phyloP scores from a whole-genome alignment of 2,113 vertebrate genomes.

The Gila orcuttii region DNA sequence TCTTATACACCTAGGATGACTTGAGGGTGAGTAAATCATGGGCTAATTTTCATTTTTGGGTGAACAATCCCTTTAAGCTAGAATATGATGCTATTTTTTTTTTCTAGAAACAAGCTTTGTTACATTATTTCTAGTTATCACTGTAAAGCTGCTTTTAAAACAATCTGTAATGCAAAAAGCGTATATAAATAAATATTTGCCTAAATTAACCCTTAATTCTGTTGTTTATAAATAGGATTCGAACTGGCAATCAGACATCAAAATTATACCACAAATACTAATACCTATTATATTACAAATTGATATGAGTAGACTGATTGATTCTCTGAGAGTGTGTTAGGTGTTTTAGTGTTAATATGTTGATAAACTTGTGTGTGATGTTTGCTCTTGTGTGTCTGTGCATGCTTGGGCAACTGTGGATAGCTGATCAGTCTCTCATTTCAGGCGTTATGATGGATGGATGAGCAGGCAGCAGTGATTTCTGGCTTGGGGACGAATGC shows the following conservation, averaged over 20 bases:
- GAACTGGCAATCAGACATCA: background rate
- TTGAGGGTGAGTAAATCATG: too few relatives aligned
- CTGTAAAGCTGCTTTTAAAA: too few relatives aligned
- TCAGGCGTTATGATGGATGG: background rate
- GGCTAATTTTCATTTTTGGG: too few relatives aligned
- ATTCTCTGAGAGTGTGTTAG: background rate
- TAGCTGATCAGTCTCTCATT: background rate
- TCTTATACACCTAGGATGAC: too few relatives aligned
- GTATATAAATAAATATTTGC: background rate
- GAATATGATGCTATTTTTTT: too few relatives aligned
- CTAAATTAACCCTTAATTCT: background rate
- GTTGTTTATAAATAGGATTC: background rate
- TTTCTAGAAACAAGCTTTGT: too few relatives aligned
- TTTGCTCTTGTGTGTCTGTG: background rate
- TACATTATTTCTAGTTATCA: too few relatives aligned
- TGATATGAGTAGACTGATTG: background rate
- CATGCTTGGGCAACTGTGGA: background rate
- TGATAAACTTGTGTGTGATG: background rate
- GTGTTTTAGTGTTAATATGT: background rate
- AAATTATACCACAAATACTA: background rate
- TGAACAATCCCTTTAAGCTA: too few relatives aligned
- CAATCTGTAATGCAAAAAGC: too few relatives aligned
- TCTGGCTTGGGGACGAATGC: background rate
- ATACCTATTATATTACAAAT: background rate
- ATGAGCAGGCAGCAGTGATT: slow-evolving; percentile 15